Evolutionary conservation across 2,888 invertebrate species (phyloP), one percentile per base, ranked within the genome.

Genomic region (Pheosia tremula): DNA sequence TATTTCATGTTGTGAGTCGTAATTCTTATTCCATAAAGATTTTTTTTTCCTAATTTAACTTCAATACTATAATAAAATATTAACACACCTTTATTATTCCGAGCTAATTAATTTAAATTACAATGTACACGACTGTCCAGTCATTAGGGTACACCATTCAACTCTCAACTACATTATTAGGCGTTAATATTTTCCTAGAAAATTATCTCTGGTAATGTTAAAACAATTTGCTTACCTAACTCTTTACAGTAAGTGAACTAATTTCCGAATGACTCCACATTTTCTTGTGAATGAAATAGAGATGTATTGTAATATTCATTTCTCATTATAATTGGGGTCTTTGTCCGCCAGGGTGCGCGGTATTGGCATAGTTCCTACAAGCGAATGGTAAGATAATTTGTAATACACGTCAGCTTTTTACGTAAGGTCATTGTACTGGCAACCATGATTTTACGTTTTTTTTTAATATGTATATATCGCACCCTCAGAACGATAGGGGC

Each of bases 261-360:
- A 52, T 54, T 54, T 38, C 4, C 11, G 11, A 1, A n/a, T 55
- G 39, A 55, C 55, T 55, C 6, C 1, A 55, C 55, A 39, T 55
- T 55, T 55, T 39, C 37, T 5, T 10, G 39, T 36, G 1, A n/a
- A 10, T 37, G 6, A 55, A 55, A 55, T 13, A 39, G 8, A 54
- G 5, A 39, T 39, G 39, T 55, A 55, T 55, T 55, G 55, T 55
- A 10, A 55, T 39, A 13, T 45, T 38, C 41, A 41, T 56, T 24
- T 39, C 39, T 39, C 41, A 55, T 55, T 39, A 55, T 55, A 55
- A 55, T 55, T 39, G 4, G 37, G 37, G 53, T 11, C 10, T 38
- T 36, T 53, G 53, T 38, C 36, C 53, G 24, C 50, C n/a, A 24
- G 50, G 50, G 50, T 13, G 24, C 24, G 37, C 13, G 53, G 52